These are phyloP conservation scores for Branchipolynoe longqiensis DNA, from an alignment of 2,888 invertebrate species.

Conservation along the genomic window DNA sequence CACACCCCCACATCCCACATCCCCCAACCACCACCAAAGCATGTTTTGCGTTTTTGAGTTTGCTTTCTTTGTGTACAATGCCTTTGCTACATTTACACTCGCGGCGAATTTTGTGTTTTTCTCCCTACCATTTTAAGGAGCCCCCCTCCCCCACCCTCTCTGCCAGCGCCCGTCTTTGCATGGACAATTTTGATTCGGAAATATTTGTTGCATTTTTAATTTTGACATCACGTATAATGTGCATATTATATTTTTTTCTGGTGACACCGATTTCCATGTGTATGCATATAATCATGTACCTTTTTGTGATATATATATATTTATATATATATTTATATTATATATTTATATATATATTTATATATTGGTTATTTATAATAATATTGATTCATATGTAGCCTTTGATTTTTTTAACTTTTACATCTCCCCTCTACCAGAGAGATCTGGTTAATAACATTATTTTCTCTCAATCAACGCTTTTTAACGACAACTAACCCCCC, in stretches of 20 bases:
- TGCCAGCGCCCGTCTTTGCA: too few species aligned
- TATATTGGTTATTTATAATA: too few species aligned
- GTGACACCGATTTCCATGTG: neutral
- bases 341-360: neutral
- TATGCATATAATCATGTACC: neutral
- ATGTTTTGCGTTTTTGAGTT: conserved; percentile 49
- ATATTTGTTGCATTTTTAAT: conserved; percentile 34
- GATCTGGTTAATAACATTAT: too few species aligned
- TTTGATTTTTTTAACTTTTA: too few species aligned
- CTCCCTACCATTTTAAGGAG: conserved; percentile 20
- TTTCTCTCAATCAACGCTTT: neutral
- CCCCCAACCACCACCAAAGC: conserved; percentile 17
- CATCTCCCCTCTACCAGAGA: neutral
- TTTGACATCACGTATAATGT: conserved; percentile 22
- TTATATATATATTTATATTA: conserved; percentile 3
- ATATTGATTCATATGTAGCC: too few species aligned
- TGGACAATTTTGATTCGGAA: conserved; percentile 44
- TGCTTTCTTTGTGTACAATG: conserved; percentile 27
- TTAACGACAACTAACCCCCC: neutral
- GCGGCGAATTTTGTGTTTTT: conserved; percentile 49
- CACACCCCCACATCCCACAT: neutral
- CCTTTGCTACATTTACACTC: conserved; percentile 38
- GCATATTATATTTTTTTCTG: too few species aligned
- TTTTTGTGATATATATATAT: too few species aligned
- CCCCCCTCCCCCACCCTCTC: conserved; percentile 20